A percentile compares a stretch with the other conserved stretches of the same genome.
Conservation (phyloP, 2,888 invertebrate species). For the Sarcophaga carnaria region DNA sequence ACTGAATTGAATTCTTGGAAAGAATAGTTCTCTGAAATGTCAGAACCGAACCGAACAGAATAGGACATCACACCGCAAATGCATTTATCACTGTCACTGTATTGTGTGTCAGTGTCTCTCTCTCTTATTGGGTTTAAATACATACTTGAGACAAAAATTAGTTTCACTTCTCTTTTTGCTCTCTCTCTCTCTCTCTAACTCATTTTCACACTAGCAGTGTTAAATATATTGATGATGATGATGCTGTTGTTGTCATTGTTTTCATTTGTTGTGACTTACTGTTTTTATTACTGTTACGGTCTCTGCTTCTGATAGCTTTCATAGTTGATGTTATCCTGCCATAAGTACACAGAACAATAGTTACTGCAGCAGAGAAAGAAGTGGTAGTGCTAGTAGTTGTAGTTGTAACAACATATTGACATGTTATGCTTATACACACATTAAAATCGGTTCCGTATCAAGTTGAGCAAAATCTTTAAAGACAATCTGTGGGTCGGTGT, state of each 20-base stretch:
- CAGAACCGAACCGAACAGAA: conserved; percentile 2
- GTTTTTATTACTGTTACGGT: background rate
- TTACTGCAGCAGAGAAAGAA: background rate
- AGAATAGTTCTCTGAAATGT: background rate
- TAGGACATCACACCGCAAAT: conserved; percentile 33
- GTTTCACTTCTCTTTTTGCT: conserved; percentile 19
- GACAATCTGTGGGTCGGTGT: background rate
- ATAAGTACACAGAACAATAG: too few relatives aligned
- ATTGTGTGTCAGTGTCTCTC: background rate
- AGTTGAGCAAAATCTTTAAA: conserved; percentile 6
- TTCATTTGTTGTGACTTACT: background rate
- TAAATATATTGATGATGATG: background rate
- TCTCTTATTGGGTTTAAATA: background rate
- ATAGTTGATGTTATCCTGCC: too few relatives aligned
- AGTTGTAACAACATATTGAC: background rate
- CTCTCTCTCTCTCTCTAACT: background rate
- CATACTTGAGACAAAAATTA: conserved; percentile 28
- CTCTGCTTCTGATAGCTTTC: background rate
- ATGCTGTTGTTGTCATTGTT: background rate
- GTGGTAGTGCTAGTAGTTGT: background rate
- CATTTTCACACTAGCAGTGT: background rate
- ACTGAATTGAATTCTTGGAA: background rate
- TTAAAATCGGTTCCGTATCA: background rate
- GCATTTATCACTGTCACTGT: conserved; percentile 60
- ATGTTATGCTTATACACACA: background rate